These are phyloP conservation scores for Nebria salina DNA, from an alignment of 2,888 invertebrate genomes.

Conservation along the genomic window DNA sequence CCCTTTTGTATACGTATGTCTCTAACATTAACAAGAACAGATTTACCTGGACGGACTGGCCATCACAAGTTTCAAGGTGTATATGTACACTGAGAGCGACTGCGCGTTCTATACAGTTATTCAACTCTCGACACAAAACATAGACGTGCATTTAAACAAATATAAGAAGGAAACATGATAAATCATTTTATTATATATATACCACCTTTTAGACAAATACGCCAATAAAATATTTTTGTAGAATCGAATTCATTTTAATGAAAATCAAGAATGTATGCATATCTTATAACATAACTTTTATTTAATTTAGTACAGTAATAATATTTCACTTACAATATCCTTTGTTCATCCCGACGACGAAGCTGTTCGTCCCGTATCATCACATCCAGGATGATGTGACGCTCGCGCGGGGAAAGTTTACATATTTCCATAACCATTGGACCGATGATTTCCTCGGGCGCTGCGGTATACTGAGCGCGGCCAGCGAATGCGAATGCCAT, in stretches of 20 bases:
- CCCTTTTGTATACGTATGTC: slow-evolving; percentile 35
- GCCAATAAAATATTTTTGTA: no score
- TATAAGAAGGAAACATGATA: background rate
- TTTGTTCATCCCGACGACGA: slow-evolving; percentile 64
- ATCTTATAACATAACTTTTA: no score
- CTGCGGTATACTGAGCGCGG: background rate
- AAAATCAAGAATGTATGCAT: no score
- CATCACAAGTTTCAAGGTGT: slow-evolving; percentile 56
- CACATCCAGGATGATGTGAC: slow-evolving; percentile 67
- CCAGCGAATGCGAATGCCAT: slow-evolving; percentile 27
- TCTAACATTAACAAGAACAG: background rate
- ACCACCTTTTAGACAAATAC: no score
- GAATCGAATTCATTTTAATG: no score
- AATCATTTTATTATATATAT: background rate
- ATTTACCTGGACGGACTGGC: slow-evolving; percentile 17
- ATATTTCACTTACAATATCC: slow-evolving; percentile 64
- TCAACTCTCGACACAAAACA: slow-evolving; percentile 53
- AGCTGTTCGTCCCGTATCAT: slow-evolving; percentile 66
- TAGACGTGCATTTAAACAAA: slow-evolving; percentile 15
- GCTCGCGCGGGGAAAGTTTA: slow-evolving; percentile 61
- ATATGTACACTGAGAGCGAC: slow-evolving; percentile 51
- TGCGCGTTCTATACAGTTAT: slow-evolving; percentile 57
- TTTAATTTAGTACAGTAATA: no score
- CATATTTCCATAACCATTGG: slow-evolving; percentile 60
- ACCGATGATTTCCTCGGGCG: slow-evolving; percentile 49